Evolutionary conservation across 2,888 invertebrate species (phyloP), one percentile per base, ranked within the genome.

Genomic region (Hypselothyrea guttata): DNA sequence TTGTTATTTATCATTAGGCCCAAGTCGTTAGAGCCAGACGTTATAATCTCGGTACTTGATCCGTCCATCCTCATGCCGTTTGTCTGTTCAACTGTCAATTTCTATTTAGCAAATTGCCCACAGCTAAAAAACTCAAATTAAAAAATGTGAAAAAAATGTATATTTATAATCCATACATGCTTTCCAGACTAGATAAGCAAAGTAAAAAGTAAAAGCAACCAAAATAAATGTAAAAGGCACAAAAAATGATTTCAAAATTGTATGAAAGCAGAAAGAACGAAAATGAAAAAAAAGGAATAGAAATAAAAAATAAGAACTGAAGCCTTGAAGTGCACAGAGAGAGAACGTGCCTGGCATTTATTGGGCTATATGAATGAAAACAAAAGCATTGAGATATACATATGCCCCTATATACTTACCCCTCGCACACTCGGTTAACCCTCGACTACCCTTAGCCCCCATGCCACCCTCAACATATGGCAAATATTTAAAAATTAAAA

Each of bases 21-120:
- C 22, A 22, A 22, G 3, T 22, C 3, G 22, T 22, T 27, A 30
- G 27, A 13, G 1, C 4, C 28, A 37, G 37, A 37, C 37, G 38
- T n/a, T 28, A 37, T 27, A 27, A 38, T 22, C 27, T 35, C 8
- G 11, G 8, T 22, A 18, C 35, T 22, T 37, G n/a, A 18, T 22
- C 22, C 22, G 5, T n/a, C 30, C n/a, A 30, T 1, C 15, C 7
- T 7, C 1, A 7, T 38, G 27, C n/a, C 18, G 16, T 11, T 46
- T 45, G 30, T 55, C 71, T 45, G 66, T 76, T 72, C 67, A 81
- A 49, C 72, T 84, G 84, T 82, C 84, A 76, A 76, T 74, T 75
- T 78, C 69, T 57, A 70, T 69, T 68, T 78, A 60, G 67, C 40
- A 58, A 65, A 67, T 66, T 62, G 57, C 54, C 57, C 60, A 56